These are phyloP conservation scores for Polyergus mexicanus DNA, from an alignment of 1,140 invertebrate species.

Conservation along the genomic window DNA sequence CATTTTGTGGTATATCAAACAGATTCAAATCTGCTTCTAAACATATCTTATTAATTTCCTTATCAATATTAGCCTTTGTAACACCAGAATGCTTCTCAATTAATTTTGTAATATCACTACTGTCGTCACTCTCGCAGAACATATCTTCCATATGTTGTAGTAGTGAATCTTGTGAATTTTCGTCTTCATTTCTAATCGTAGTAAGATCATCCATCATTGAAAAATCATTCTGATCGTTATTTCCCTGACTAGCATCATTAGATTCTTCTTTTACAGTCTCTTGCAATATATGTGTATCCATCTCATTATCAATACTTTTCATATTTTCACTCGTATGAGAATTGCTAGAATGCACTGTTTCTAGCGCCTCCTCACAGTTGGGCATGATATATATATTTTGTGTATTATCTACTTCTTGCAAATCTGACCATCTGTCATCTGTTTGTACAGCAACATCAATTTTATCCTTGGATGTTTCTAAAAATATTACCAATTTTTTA, in stretches of 20 bases:
- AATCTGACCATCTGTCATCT: slow-evolving; percentile 52
- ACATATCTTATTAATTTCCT: slow-evolving; percentile 76
- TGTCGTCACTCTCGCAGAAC: slow-evolving; percentile 83
- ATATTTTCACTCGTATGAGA: slow-evolving; percentile 8
- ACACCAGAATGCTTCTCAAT: slow-evolving; percentile 80
- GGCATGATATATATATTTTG: slow-evolving; percentile 58
- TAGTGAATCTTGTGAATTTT: slow-evolving; percentile 79
- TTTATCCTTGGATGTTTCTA: slow-evolving; percentile 69
- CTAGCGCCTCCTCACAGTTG: slow-evolving; percentile 53
- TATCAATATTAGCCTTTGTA: slow-evolving; percentile 75
- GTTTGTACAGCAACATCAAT: slow-evolving; percentile 77
- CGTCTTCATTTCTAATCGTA: slow-evolving; percentile 61
- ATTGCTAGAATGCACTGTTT: slow-evolving; percentile 45
- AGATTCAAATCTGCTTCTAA: slow-evolving; percentile 28
- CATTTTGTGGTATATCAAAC: slow-evolving; percentile 7
- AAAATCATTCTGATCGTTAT: neutral
- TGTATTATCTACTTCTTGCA: slow-evolving; percentile 52
- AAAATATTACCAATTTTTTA: slow-evolving; percentile 75
- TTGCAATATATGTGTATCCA: slow-evolving; percentile 30
- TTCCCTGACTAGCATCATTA: slow-evolving; percentile 10
- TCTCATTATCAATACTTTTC: slow-evolving; percentile 18
- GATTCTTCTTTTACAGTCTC: slow-evolving; percentile 38
- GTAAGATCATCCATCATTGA: neutral
- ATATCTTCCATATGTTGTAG: slow-evolving; percentile 81
- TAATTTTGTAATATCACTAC: slow-evolving; percentile 77